A percentile compares a stretch with the other conserved stretches of the same genome.
These are phyloP conservation scores for Seriola dumerili DNA, from an alignment of 2,113 vertebrate species.

Conservation along the genomic window DNA sequence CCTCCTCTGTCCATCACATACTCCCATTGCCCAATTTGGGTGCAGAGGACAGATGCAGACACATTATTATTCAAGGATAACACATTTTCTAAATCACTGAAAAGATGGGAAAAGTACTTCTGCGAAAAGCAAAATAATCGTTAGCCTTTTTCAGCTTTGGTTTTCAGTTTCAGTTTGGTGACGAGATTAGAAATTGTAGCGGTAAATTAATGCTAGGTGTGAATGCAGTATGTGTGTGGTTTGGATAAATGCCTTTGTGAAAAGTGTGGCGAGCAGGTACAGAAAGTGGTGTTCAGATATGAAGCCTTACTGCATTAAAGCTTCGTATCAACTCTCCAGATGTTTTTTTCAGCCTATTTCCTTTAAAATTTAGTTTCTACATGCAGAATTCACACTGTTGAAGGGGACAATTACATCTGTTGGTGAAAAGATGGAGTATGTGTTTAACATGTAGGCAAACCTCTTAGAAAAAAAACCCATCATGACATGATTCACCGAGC, in stretches of 20 bases:
- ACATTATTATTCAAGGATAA: constrained; percentile 42
- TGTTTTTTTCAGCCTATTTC: not conserved
- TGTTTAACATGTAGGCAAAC: constrained; percentile 55
- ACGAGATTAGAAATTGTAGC: constrained; percentile 12
- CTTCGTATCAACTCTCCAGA: not conserved
- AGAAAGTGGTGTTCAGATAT: not conserved
- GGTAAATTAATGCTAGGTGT: constrained; percentile 11
- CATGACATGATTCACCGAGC: constrained; percentile 45
- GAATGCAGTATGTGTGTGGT: constrained; percentile 1
- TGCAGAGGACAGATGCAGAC: not conserved
- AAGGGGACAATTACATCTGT: not conserved
- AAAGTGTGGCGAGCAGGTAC: not conserved
- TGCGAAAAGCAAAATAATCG: constrained; percentile 22
- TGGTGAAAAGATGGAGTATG: constrained; percentile 14
- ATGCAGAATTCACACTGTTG: not conserved
- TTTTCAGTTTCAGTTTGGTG: not conserved
- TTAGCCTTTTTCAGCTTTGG: not conserved
- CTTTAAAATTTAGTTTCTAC: not conserved
- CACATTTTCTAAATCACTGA: not conserved
- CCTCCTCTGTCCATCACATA: constrained; percentile 46
- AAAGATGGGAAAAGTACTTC: constrained; percentile 9
- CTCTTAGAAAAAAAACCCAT: constrained; percentile 45
- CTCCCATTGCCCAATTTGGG: not conserved
- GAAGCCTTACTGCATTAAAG: not conserved
- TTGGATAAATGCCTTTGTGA: constrained; percentile 7